Percentiles rank a stretch among this genome's conserved stretches.
Evolutionary conservation across 2,797 vertebrate genomes (phyloP).

Genomic region (Malurus leucopterus): DNA sequence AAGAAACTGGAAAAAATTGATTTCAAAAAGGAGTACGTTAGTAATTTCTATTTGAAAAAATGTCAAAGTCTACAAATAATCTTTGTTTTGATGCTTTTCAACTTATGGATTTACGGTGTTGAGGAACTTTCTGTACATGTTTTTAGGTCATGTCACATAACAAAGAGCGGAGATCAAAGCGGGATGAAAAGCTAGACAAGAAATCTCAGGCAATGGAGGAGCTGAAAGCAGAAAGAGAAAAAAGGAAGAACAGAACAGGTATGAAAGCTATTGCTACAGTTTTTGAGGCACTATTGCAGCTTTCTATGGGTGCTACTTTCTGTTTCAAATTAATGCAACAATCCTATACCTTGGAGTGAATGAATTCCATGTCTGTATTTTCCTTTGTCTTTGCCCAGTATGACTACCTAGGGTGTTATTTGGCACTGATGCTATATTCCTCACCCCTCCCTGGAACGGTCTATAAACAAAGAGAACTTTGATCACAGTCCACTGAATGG

Average conservation of each 20-base stretch:
- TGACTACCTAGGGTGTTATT: neutral
- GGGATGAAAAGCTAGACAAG: conserved; percentile 96
- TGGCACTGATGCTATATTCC: neutral
- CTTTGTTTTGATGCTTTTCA: neutral
- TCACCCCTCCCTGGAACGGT: neutral
- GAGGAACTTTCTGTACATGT: neutral
- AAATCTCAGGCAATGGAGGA: conserved; percentile 99
- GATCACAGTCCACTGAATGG: accelerated
- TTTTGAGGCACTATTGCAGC: neutral
- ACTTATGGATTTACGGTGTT: neutral
- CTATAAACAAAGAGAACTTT: neutral
- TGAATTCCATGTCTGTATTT: neutral
- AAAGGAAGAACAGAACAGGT: conserved; percentile 98
- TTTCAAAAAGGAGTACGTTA: neutral
- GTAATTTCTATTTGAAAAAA: neutral
- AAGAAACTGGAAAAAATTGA: neutral
- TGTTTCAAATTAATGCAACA: neutral
- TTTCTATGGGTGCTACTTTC: neutral
- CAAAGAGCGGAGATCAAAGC: conserved; percentile 93
- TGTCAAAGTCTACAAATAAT: neutral
- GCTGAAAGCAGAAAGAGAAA: conserved; percentile 94
- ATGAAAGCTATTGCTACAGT: neutral
- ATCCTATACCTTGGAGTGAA: neutral
- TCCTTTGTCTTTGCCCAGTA: neutral
- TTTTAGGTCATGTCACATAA: conserved; percentile 95